Evolutionary conservation across 2,797 vertebrate species (phyloP), one percentile per base, ranked within the genome.

Genomic region (Aeoliscus strigatus): DNA sequence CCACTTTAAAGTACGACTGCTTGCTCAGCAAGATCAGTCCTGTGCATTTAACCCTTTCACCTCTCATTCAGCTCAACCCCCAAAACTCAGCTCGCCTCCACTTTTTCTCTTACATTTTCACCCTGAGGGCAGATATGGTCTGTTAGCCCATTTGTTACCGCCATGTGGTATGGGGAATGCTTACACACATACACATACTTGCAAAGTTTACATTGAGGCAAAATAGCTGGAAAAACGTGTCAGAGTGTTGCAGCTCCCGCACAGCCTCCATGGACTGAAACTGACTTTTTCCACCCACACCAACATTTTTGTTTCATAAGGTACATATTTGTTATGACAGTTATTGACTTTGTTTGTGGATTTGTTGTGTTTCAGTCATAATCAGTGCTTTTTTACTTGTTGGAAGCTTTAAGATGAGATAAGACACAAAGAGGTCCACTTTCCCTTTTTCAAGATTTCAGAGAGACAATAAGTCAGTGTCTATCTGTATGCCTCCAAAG

Each of bases 1-100:
- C 86, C 87, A 88, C 88, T 86, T 85, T 79, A 78, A 81, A 58
- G 41, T 85, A 79, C 67, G 79, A 79, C 78, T 86, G 86, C 86
- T 88, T 79, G 67, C 86, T 89, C 87, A 89, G 86, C 88, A 87
- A 73, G 82, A 86, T 78, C 81, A 66, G 70, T 61, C 71, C 53
- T 6, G 53, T 56, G 45, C 79, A 51, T 86, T 89, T 89, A 88
- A 87, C 88, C 80, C 85, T 51, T 82, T 87, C 79, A 79, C 79
- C 79, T 70, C 73, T 78, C 56, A 59, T 78, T 69, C 82, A 70
- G 64, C 69, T 63, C 46, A 6, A 39, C 55, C 70, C 51, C 21
- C 44, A 75, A 56, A 42, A 43, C 48, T 59, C 27, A 34, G 46
- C 49, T 63, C 51, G 51, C 40, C 37, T 28, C 52, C 10, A 10